These are phyloP conservation scores for Acanthoscelides obtectus DNA, from an alignment of 2,888 invertebrate genomes.

Conservation along the genomic window DNA sequence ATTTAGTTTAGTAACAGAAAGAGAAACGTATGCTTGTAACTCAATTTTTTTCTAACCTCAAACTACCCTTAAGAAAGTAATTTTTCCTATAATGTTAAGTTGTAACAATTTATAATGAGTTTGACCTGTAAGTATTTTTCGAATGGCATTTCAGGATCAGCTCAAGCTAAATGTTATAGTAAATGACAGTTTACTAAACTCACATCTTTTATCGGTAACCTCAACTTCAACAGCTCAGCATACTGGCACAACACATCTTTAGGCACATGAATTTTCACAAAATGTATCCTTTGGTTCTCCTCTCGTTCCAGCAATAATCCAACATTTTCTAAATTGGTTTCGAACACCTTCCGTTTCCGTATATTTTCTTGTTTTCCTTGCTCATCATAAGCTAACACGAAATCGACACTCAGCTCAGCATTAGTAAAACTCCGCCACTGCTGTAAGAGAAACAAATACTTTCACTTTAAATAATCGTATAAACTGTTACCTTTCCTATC, in stretches of 20 bases:
- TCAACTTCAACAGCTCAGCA: slow-evolving; percentile 70
- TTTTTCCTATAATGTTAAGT: too few relatives aligned
- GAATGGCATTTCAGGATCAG: too few relatives aligned
- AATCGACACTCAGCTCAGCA: slow-evolving; percentile 54
- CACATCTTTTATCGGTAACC: slow-evolving; percentile 72
- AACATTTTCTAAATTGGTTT: slow-evolving; percentile 57
- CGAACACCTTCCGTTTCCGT: slow-evolving; percentile 54
- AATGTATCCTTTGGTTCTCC: slow-evolving; percentile 59
- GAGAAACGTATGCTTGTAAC: too few relatives aligned
- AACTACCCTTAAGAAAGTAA: too few relatives aligned
- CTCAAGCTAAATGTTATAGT: too few relatives aligned
- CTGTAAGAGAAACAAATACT: slow-evolving; percentile 35
- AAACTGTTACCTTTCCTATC: too few relatives aligned
- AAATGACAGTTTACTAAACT: too few relatives aligned
- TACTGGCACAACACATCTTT: slow-evolving; percentile 66
- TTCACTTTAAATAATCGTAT: too few relatives aligned
- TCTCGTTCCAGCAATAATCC: slow-evolving; percentile 60
- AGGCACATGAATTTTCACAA: slow-evolving; percentile 71
- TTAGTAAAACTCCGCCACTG: slow-evolving; percentile 53
- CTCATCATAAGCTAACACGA: slow-evolving; percentile 57
- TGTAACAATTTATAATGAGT: too few relatives aligned
- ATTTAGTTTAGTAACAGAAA: too few relatives aligned
- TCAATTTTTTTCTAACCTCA: too few relatives aligned
- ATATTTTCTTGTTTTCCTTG: slow-evolving; percentile 41
- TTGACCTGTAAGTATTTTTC: too few relatives aligned